These are phyloP conservation scores for Orussus abietinus DNA, from an alignment of 1,140 invertebrate species.

Conservation along the genomic window DNA sequence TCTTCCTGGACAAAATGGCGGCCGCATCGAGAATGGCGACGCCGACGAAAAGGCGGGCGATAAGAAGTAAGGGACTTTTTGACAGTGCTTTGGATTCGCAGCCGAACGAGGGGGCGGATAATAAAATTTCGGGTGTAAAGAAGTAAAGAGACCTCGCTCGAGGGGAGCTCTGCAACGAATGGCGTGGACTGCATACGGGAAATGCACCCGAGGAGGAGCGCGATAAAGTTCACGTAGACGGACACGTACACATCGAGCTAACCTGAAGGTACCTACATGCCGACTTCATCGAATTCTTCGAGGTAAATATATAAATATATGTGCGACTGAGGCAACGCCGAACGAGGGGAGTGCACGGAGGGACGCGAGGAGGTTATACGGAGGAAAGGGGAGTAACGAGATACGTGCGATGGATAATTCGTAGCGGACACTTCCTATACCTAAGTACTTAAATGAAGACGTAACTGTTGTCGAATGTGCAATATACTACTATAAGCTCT, in stretches of 20 bases:
- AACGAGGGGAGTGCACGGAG: neutral
- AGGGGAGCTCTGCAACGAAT: too few relatives aligned
- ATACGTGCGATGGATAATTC: constrained; percentile 23
- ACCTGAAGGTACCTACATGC: constrained; percentile 32
- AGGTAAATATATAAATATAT: neutral
- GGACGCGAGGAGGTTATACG: neutral
- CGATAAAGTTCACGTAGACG: too few relatives aligned
- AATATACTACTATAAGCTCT: constrained; percentile 52
- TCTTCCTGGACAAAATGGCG: too few relatives aligned
- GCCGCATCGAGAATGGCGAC: too few relatives aligned
- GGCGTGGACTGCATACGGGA: too few relatives aligned
- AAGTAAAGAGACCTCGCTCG: too few relatives aligned
- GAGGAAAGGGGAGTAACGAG: constrained; percentile 1
- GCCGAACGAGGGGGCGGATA: too few relatives aligned
- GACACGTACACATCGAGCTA: constrained; percentile 33
- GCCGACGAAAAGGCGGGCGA: too few relatives aligned
- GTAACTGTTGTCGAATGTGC: constrained; percentile 55
- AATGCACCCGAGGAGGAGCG: too few relatives aligned
- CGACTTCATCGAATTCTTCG: constrained; percentile 1
- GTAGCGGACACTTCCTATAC: constrained; percentile 45
- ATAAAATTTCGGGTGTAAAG: too few relatives aligned
- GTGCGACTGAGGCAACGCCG: neutral
- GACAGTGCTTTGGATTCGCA: too few relatives aligned
- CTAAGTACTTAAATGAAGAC: constrained; percentile 47
- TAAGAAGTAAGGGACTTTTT: too few relatives aligned